These are phyloP conservation scores for Atethmia centrago DNA, from an alignment of 2,888 invertebrate species.

Conservation along the genomic window DNA sequence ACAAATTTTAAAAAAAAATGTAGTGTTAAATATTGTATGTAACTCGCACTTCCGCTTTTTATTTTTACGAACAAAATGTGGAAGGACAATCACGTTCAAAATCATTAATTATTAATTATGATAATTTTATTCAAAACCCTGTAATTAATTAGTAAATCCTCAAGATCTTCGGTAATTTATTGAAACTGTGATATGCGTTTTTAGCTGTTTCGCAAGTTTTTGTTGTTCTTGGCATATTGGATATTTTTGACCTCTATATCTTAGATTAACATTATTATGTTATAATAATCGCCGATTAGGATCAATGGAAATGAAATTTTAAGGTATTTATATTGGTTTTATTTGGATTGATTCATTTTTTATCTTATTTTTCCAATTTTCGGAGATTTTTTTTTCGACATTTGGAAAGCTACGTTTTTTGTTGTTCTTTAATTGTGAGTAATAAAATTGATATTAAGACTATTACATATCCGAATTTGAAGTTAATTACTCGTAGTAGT, in stretches of 20 bases:
- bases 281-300: neutral
- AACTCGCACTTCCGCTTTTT: too few species aligned
- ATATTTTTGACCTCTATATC: constrained; percentile 18
- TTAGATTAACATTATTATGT: constrained; percentile 14
- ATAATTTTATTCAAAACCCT: neutral
- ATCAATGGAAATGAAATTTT: constrained; percentile 19
- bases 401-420: too few species aligned
- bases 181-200: constrained; percentile 10
- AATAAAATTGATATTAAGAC: too few species aligned
- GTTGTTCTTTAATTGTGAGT: too few species aligned
- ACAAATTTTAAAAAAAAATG: too few species aligned
- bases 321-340: neutral
- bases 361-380: too few species aligned
- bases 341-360: too few species aligned
- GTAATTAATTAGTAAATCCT: neutral
- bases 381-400: too few species aligned
- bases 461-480: too few species aligned
- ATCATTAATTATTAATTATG: neutral
- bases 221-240: constrained; percentile 38
- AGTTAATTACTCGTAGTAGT: too few species aligned
- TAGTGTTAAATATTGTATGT: too few species aligned
- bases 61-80: neutral
- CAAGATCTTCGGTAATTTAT: constrained; percentile 8
- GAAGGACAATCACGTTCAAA: neutral
- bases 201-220: constrained; percentile 27